Base-by-base conservation (phyloP, 2,113 vertebrate genomes). In the Myotis yumanensis region DNA sequence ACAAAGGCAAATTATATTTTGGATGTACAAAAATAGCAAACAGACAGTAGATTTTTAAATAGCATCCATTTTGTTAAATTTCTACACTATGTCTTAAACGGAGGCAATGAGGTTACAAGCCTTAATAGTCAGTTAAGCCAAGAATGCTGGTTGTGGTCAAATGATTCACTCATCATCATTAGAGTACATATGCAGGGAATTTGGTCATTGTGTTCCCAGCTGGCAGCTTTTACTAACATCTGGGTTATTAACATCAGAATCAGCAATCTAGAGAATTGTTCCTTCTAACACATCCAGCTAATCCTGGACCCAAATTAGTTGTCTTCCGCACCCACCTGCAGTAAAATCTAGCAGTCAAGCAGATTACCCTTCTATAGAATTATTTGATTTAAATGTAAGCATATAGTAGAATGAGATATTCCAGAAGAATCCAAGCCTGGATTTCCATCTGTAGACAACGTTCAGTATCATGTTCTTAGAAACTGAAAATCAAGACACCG, bases 171-270 rank as follows among this genome's bases (percentile, higher is more conserved):
- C 97, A 98, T 98, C 96, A 98, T 95, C 96, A 97, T 97, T 97
- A 98, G 86, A 79, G 95, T 96, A 97, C 89, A 98, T 96, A 97
- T 94, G 97, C 97, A 97, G 92, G 92, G 97, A 96, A 98, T 97
- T 98, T 97, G 97, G 97, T 94, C 98, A 97, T 97, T 98, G 96
- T 98, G 96, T 96, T 98, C 95, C 97, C 98, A 98, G 97, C 98
- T 98, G 98, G 98, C 98, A 98, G 98, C 97, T 97, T 96, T 96
- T 87, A 89, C 89, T 96, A 98, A 98, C 98, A 98, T 98, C 98
- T 98, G 98, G 96, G 90, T 95, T 97, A 98, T 98, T 98, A 98
- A 98, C 97, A 98, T 98, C 97, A 98, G 97, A 98, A 98, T 98
- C 97, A 97, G 96, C 97, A 98, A 98, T 98, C 98, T 98, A 98